Evolutionary conservation across 2,888 invertebrate species (phyloP), one percentile per base, ranked within the genome.

Genomic region (Xanthorhoe designata): DNA sequence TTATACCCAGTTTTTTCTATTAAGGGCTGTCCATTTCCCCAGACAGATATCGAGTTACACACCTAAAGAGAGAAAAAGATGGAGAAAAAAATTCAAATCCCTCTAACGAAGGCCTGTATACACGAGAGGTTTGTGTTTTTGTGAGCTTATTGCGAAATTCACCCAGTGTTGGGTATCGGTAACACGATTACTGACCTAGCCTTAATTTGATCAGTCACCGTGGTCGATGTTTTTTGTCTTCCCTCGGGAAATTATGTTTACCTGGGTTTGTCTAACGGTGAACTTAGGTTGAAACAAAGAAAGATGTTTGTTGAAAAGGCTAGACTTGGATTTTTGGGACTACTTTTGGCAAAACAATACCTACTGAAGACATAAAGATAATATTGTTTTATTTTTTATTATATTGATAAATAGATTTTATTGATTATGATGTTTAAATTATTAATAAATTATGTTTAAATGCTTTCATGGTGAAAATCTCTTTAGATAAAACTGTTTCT

Each of bases 121-220:
- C 92, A 84, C 92, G 75, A 76, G 92, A 91, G 92, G 82, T 84
- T 81, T 80, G 81, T 89, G 88, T 89, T 91, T 90, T 90, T 85
- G 86, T 87, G 78, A 79, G 82, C 84, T 89, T 90, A 87, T 89
- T 87, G 80, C 81, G 87, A 86, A 88, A 86, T 87, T 83, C 80
- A 76, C 79, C 83, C 79, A 82, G 89, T 91, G 89, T 92, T 91
- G 88, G 89, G 84, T 92, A 88, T 92, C 92, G 80, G 91, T 92
- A 93, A 93, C 87, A 82, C 84, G 90, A 93, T 93, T 92, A 93
- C 90, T 92, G 92, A 91, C 92, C 92, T 87, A 84, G 79, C 85
- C 88, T 87, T 92, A 93, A 93, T 92, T 91, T 87, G 84, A 92
- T 93, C 89, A 91, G 82, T 76, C 78, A 80, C 77, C 81, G 81